Conservation (phyloP, 2,888 invertebrate genomes). For the Orthosia cruda region DNA sequence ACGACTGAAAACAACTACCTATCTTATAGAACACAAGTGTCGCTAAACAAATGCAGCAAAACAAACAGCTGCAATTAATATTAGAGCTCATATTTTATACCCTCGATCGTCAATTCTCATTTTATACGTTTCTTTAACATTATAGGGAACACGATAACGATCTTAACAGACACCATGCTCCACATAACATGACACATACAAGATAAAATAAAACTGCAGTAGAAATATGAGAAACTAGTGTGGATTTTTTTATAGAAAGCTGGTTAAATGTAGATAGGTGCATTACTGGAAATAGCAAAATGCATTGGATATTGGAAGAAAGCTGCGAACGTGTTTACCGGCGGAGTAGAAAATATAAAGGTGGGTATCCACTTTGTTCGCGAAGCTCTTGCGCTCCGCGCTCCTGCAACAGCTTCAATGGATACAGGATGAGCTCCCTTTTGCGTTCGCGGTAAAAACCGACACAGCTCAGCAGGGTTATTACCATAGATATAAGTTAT, state of each 20-base stretch:
- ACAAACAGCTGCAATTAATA: conserved; percentile 25
- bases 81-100: conserved; percentile 27
- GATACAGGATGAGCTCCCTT: too few relatives aligned
- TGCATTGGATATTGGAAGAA: conserved; percentile 50
- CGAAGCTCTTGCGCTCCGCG: too few relatives aligned
- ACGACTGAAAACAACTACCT: neutral
- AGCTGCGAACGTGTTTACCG: conserved; percentile 33
- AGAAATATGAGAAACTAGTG: conserved; percentile 35
- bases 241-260: conserved; percentile 54
- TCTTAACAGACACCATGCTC: conserved; percentile 53
- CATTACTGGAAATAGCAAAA: conserved; percentile 41
- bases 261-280: conserved; percentile 26
- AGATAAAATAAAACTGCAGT: conserved; percentile 44
- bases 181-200: conserved; percentile 27
- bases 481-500: too few relatives aligned
- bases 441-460: too few relatives aligned
- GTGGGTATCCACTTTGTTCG: too few relatives aligned
- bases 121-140: conserved; percentile 31
- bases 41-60: conserved; percentile 6
- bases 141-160: conserved; percentile 36
- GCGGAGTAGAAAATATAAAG: conserved; percentile 37
- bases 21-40: neutral
- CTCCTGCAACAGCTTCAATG: too few relatives aligned
- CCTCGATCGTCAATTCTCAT: conserved; percentile 20
- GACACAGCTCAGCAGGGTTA: too few relatives aligned